These are phyloP conservation scores for Campopleginae sp. DNA, from an alignment of 2,888 invertebrate species.

Conservation along the genomic window DNA sequence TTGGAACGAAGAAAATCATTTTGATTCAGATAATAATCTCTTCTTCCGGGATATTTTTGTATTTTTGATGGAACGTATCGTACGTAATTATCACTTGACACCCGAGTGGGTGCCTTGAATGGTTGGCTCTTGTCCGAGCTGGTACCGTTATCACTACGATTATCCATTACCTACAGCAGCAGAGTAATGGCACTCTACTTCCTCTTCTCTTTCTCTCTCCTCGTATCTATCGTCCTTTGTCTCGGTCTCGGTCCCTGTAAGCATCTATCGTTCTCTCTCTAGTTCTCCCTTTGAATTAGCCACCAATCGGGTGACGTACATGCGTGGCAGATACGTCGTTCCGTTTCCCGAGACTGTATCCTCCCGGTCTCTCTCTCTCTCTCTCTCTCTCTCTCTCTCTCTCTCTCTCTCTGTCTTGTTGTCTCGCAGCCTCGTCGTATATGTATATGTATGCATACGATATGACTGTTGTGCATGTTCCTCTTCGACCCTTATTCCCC, in stretches of 20 bases:
- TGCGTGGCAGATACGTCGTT: constrained; percentile 57
- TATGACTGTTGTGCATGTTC: constrained; percentile 19
- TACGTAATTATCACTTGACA: constrained; percentile 41
- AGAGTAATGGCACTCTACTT: background rate
- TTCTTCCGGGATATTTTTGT: background rate
- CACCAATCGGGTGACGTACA: constrained; percentile 59
- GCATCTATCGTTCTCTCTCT: background rate
- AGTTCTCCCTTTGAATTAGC: constrained; percentile 34
- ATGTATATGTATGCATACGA: constrained; percentile 7
- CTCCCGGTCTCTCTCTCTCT: constrained; percentile 56
- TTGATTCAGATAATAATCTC: background rate
- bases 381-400: no score
- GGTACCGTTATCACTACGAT: constrained; percentile 74
- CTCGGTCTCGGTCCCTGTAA: background rate
- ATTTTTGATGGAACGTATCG: background rate
- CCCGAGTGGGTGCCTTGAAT: constrained; percentile 41
- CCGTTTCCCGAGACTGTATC: constrained; percentile 62
- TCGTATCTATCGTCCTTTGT: background rate
- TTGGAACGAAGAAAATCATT: background rate
- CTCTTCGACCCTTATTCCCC: constrained; percentile 20
- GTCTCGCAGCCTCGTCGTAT: background rate
- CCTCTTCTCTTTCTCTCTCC: background rate
- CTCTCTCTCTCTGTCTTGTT: constrained; percentile 52
- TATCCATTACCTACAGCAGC: constrained; percentile 69
- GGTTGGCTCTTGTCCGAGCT: constrained; percentile 47